phyloP scores from a whole-genome alignment of 2,113 vertebrate species.

The Conger conger region DNA sequence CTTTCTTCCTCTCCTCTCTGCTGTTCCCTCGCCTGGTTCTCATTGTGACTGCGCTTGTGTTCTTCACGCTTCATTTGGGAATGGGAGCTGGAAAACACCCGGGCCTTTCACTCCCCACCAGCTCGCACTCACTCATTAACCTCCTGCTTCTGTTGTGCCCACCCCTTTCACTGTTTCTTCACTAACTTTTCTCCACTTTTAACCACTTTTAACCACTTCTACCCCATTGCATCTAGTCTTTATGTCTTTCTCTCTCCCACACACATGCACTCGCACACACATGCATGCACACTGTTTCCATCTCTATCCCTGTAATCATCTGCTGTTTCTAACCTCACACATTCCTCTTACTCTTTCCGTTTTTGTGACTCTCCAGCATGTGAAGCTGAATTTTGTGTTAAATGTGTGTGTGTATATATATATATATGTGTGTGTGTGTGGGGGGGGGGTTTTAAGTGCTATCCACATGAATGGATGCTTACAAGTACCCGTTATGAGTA shows the following conservation, averaged over 20 bases:
- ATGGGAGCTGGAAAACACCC: constrained; percentile 50
- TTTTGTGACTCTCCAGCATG: neutral
- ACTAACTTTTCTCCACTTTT: constrained; percentile 22
- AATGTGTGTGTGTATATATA: neutral
- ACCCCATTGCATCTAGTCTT: neutral
- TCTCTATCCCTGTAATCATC: constrained; percentile 37
- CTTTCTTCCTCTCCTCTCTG: constrained; percentile 10
- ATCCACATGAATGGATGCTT: neutral
- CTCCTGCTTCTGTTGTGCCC: constrained; percentile 41
- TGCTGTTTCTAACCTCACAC: constrained; percentile 22
- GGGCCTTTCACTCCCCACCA: constrained; percentile 38
- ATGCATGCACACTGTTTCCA: neutral
- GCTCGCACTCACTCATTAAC: neutral
- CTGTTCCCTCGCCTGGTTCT: constrained; percentile 23
- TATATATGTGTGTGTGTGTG: neutral
- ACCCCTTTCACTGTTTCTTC: neutral
- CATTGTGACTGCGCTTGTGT: constrained; percentile 40
- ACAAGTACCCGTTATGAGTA: neutral
- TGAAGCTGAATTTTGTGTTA: neutral
- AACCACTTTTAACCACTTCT: constrained; percentile 41
- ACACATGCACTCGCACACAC: too few species aligned
- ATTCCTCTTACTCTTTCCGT: neutral
- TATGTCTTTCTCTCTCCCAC: too few species aligned
- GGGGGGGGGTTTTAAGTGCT: neutral
- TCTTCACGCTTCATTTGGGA: constrained; percentile 53